phyloP scores from a whole-genome alignment of 2,797 vertebrate genomes.

The Parauchenoglanis punctatus region DNA sequence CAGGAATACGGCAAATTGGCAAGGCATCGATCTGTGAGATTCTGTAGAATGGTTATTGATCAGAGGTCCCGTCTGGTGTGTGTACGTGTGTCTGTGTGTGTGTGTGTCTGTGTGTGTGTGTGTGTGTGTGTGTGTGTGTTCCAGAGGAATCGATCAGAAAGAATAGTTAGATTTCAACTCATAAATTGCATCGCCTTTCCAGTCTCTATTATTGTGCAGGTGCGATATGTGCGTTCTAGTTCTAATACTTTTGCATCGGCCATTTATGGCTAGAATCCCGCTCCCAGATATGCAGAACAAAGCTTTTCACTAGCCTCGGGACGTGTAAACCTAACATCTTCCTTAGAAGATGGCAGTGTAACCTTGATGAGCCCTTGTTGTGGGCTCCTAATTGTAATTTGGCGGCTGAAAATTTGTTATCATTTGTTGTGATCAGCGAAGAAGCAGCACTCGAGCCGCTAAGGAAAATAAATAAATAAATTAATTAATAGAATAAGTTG shows the following conservation, averaged over 20 bases:
- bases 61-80: slow-evolving; percentile 6
- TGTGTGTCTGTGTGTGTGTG: background rate
- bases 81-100: slow-evolving; percentile 13
- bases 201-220: background rate
- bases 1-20: slow-evolving; percentile 35
- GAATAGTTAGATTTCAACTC: slow-evolving; percentile 10
- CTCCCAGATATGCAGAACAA: background rate
- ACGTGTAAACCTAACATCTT: background rate
- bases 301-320: background rate
- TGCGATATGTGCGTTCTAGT: background rate
- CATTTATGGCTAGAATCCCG: background rate
- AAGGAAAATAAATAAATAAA: background rate
- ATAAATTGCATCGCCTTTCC: background rate
- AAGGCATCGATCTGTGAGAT: slow-evolving; percentile 39
- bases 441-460: background rate
- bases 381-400: background rate
- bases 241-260: background rate
- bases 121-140: background rate
- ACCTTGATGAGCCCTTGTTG: background rate
- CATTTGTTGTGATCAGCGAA: background rate
- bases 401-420: background rate
- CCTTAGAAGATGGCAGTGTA: background rate
- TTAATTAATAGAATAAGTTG: background rate
- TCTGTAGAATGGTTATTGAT: slow-evolving; percentile 46
- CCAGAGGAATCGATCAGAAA: slow-evolving; percentile 7